phyloP scores from a whole-genome alignment of 2,888 invertebrate species.

The Tillus elongatus region DNA sequence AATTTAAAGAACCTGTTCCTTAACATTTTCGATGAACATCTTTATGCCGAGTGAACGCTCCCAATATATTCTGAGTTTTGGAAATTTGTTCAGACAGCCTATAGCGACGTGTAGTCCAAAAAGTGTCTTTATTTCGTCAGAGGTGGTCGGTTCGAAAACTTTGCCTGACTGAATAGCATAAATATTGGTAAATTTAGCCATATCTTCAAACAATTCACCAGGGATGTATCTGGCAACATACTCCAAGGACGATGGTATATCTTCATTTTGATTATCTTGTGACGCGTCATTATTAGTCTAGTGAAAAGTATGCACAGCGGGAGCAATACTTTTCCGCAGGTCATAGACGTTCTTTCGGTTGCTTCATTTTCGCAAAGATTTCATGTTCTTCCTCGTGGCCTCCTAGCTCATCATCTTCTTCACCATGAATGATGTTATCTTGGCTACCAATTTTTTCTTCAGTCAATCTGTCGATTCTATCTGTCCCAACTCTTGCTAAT shows the following conservation, averaged over 20 bases:
- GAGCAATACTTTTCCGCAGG: constrained; percentile 5
- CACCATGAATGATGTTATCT: constrained; percentile 8
- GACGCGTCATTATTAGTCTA: constrained; percentile 1
- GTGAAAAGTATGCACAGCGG: constrained; percentile 6
- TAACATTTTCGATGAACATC: constrained; percentile 16
- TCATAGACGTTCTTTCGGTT: constrained; percentile 8
- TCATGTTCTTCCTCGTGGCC: constrained; percentile 8
- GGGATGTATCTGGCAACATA: constrained; percentile 12
- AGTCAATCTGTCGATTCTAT: neutral
- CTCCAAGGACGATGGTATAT: constrained; percentile 8
- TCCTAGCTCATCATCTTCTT: constrained; percentile 7
- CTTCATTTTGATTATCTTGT: too few species aligned
- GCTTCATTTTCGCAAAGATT: neutral
- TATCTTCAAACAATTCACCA: constrained; percentile 10
- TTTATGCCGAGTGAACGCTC: constrained; percentile 10
- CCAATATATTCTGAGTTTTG: constrained; percentile 14
- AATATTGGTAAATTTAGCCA: constrained; percentile 12
- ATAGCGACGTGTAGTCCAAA: constrained; percentile 12
- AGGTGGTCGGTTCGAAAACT: constrained; percentile 5
- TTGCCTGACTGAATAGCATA: constrained; percentile 10
- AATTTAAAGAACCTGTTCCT: constrained; percentile 19
- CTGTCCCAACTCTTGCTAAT: constrained; percentile 7
- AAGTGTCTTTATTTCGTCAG: constrained; percentile 9
- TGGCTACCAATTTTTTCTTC: constrained; percentile 4
- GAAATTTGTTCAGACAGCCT: constrained; percentile 15